Evolutionary conservation across 1,140 invertebrate species (phyloP), one percentile per base, ranked within the genome.

Genomic region (Prorops nasuta): DNA sequence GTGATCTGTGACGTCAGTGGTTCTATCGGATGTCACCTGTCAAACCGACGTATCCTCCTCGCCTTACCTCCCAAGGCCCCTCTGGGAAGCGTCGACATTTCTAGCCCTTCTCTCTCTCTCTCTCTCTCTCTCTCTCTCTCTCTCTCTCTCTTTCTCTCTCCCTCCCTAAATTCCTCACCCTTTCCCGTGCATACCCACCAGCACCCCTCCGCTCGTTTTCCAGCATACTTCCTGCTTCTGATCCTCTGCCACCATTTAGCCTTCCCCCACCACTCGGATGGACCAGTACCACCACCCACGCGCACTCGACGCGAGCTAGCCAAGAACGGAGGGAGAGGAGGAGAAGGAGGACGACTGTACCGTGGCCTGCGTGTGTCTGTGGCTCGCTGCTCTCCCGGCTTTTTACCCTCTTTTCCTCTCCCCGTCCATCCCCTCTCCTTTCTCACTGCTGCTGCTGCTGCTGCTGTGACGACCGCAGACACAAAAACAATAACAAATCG

Each of bases 401-500:
- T 15, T 12, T 31, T 34, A 28, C 24, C 51, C 56, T 54, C 55
- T 58, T 43, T 58, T 49, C 48, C 56, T 46, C 47, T 14, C 57
- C 58, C 40, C 31, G 37, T 35, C 16, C 28, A 21, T 48, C 47
- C 56, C 42, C 58, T 56, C 51, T 56, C 60, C 44, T 51, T 43
- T 43, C 44, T 56, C 45, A 37, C 42, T 56, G 58, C 52, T 58
- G 60, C 55, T 51, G 40, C 60, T 57, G 48, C 40, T 51, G 47
- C 60, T 56, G 56, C 60, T 62, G 63, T 56, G 60, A 58, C 61
- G 62, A 76, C 72, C 73, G 71, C 73, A 73, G 71, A 73, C 68
- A 76, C 73, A 74, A 76, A 76, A 76, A 76, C 73, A 74, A 74
- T 76, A 74, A 76, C 73, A 76, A 76, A 76, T 76, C 73, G 73